Evolutionary conservation across 2,797 vertebrate species (phyloP).

Genomic region (Hippopotamyrus pictus): DNA sequence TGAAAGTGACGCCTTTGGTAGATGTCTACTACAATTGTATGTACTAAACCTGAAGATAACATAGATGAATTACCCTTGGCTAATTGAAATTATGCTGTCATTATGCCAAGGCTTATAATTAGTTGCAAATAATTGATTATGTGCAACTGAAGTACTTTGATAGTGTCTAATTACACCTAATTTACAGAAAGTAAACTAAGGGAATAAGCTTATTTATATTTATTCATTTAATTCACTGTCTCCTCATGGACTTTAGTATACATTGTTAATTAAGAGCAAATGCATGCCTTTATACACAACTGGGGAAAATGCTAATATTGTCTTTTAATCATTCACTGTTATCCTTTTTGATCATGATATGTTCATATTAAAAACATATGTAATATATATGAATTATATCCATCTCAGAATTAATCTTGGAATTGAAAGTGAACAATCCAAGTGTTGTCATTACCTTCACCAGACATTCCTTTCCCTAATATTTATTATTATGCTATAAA

Average conservation of each 20-base stretch:
- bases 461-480: neutral
- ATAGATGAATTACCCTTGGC: constrained; percentile 40
- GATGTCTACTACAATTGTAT: constrained; percentile 30
- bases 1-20: constrained; percentile 15
- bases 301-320: neutral
- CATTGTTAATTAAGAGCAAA: neutral
- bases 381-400: neutral
- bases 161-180: constrained; percentile 32
- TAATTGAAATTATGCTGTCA: constrained; percentile 47
- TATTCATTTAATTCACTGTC: neutral
- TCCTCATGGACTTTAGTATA: neutral
- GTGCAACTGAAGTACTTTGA: constrained; percentile 41
- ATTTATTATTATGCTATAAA: neutral
- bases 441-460: neutral
- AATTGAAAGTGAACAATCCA: neutral
- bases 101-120: constrained; percentile 42
- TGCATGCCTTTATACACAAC: neutral
- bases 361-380: neutral
- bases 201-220: neutral
- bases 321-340: neutral
- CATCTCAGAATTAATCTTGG: neutral
- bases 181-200: constrained; percentile 28
- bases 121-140: constrained; percentile 42
- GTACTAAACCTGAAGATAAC: constrained; percentile 37
- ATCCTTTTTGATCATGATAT: neutral